Evolutionary conservation across 2,888 invertebrate genomes (phyloP), one percentile per base, ranked within the genome.

Genomic region (Ornithoptera alexandrae): DNA sequence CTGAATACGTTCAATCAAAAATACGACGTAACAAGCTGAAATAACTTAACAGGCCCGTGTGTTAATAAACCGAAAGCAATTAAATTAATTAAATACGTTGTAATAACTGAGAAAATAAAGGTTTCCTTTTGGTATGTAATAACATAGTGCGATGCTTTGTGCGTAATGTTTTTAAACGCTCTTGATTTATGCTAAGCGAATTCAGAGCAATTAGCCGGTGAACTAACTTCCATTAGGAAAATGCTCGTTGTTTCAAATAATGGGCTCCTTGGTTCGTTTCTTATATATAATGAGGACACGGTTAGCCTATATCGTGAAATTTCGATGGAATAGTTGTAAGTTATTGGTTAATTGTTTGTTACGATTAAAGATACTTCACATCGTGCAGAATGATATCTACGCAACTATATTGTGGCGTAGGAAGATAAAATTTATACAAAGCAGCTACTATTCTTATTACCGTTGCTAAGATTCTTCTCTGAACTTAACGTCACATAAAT

Each of bases 201-300:
- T 65, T 46, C 65, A 65, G 59, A 24, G 58, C 46, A 65, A 65
- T 65, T 65, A 65, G 59, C 59, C 46, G 64, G 36, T 24, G 39
- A 65, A 65, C 57, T 63, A 17, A 64, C 58, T 64, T 68, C 60
- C 68, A 64, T 68, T 68, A 68, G 63, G 30, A 68, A 39, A 68
- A 59, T 53, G 63, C 63, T 68, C 63, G 68, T 64, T 64, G 63
- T 68, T 68, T 64, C 68, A 30, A 64, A 68, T 68, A 68, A 68
- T 53, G 63, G 22, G 59, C 59, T 64, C 64, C 68, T 68, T 68
- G 68, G 63, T 53, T 56, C 57, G 7, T 20, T 60, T 22, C 59
- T 30, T 68, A 65, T 57, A 57, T 39, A 59, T 59, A 50, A 15
- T 18, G 59, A 53, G 22, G 58, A 20, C 64, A 68, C 64, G 63